phyloP scores from a whole-genome alignment of 2,888 invertebrate genomes.

The Ptycholaimellus sp. region DNA sequence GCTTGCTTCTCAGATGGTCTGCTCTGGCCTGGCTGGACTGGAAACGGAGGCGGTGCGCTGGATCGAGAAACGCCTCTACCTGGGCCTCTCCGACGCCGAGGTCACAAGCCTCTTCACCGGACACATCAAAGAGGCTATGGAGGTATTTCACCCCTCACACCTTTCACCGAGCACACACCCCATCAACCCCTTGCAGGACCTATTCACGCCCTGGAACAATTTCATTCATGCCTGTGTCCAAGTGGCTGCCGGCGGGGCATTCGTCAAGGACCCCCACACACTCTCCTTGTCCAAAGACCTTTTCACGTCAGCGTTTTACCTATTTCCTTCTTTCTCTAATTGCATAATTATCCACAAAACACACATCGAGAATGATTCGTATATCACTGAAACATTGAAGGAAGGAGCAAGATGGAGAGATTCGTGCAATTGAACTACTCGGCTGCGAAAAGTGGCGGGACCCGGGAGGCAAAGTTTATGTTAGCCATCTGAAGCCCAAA shows the following conservation, averaged over 20 bases:
- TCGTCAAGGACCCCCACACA: no score
- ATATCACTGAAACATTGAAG: no score
- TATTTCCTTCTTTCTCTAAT: background rate
- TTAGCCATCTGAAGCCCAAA: constrained; percentile 29
- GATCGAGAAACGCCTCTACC: constrained; percentile 64
- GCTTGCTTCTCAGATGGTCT: constrained; percentile 50
- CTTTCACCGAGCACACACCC: background rate
- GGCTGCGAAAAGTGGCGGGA: constrained; percentile 83
- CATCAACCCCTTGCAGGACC: background rate
- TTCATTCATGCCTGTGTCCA: no score
- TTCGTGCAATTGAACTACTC: constrained; percentile 86
- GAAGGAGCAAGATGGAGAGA: constrained; percentile 10
- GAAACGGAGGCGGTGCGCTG: constrained; percentile 70
- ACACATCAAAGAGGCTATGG: constrained; percentile 77
- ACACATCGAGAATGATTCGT: no score
- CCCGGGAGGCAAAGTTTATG: constrained; percentile 91
- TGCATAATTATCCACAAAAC: no score
- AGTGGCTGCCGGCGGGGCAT: no score
- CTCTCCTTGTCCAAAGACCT: no score
- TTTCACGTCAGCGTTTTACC: no score
- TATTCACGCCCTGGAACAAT: no score
- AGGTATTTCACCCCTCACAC: constrained; percentile 31
- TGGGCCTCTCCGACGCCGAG: constrained; percentile 69
- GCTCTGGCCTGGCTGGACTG: constrained; percentile 70
- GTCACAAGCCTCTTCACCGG: constrained; percentile 42